Evolutionary conservation across 2,888 invertebrate genomes (phyloP), one percentile per base, ranked within the genome.

Genomic region (Sphinx pinastri): DNA sequence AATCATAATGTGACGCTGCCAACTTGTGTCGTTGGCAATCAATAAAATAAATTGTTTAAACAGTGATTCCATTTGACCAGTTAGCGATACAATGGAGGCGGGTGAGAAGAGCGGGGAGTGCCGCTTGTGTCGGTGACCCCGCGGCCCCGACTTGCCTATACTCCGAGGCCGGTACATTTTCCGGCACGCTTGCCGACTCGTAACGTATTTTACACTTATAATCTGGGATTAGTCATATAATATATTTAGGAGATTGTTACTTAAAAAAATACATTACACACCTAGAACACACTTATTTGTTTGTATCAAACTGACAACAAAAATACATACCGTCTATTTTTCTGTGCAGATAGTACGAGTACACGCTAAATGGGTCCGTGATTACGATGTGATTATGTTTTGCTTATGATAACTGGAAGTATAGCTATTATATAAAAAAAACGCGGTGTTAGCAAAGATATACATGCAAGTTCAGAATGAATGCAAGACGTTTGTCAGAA

Each of bases 121-220:
- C 76, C 76, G 78, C 74, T 77, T 77, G 88, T 90, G 92, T 93
- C 92, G 91, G 84, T 92, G 92, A 93, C 92, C 92, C 87, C 91
- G 84, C 89, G 87, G 90, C 89, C 87, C 88, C 87, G 87, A 84
- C 83, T 83, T 83, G 83, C 87, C 79, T 84, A 83, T 57, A 58
- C 59, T 67, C 52, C 60, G 69, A 63, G 54, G 69, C 63, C 60
- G 45, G 60, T 54, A 60, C 38, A 68, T 68, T 68, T 68, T 52
- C 68, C 68, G 58, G 59, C 63, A 63, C 63, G 63, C 49, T 63
- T 63, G 49, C 63, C 19, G 19, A 63, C 58, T 58, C 19, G 11
- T 55, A 55, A 58, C 49, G 19, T 49, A 63, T 63, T 63, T 47
- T 13, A 49, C 63, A 63, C 49, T 63, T 63, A 47, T 47, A 73